A percentile compares a stretch with the other conserved stretches of the same genome.
These are phyloP conservation scores for Psittacula echo DNA, from an alignment of 2,797 vertebrate genomes.

Conservation along the genomic window DNA sequence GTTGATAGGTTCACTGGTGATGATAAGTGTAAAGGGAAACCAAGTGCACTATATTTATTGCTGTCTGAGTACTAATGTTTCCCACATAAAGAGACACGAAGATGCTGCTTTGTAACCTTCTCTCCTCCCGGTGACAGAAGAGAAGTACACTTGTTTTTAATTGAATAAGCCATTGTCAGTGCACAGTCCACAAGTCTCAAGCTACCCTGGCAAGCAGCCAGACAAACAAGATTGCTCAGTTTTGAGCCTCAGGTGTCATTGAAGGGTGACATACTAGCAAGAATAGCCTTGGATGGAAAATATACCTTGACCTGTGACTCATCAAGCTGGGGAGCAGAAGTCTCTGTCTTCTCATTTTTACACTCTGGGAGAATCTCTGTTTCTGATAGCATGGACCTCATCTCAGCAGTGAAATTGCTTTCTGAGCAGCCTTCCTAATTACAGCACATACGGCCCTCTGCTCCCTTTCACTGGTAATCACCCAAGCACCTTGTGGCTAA, in stretches of 20 bases:
- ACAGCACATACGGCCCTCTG: not conserved
- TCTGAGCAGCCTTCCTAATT: conserved; percentile 3
- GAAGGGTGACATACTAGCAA: conserved; percentile 31
- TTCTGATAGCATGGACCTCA: not conserved
- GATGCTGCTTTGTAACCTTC: not conserved
- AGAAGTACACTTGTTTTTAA: not conserved
- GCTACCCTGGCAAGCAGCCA: conserved; percentile 8
- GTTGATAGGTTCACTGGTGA: not conserved
- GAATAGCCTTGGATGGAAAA: not conserved
- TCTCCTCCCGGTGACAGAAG: not conserved
- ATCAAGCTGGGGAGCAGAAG: not conserved
- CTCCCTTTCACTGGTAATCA: conserved; percentile 18
- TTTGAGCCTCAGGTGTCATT: not conserved
- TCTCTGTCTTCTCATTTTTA: not conserved
- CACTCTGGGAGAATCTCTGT: not conserved
- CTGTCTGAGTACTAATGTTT: not conserved
- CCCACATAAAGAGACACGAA: not conserved
- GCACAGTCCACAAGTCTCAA: not conserved
- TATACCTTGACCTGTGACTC: conserved; percentile 16
- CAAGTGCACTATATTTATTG: not conserved
- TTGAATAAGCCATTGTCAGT: not conserved
- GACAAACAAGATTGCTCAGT: not conserved
- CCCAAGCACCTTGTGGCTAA: not conserved
- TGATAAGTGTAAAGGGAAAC: not conserved
- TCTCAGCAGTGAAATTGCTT: not conserved